Conservation (phyloP, 2,797 vertebrate species). For the Manis crassicaudata region DNA sequence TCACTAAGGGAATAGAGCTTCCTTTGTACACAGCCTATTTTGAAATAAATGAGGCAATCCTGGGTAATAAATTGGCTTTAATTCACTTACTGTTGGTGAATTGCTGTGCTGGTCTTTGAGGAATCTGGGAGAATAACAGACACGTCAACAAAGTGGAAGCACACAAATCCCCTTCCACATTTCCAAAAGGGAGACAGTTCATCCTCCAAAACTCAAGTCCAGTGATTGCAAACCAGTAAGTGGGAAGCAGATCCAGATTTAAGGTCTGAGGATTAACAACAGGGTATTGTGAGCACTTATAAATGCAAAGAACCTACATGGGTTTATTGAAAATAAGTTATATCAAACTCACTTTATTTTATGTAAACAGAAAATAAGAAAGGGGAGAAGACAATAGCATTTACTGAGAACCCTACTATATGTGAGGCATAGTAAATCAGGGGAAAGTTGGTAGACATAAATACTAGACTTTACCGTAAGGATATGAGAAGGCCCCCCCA, state of each 20-base stretch:
- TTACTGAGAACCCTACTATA: not conserved
- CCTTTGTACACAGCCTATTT: not conserved
- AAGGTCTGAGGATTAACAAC: not conserved
- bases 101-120: not conserved
- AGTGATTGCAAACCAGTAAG: not conserved
- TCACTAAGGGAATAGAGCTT: not conserved
- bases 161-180: not conserved
- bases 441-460: not conserved
- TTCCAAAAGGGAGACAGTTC: not conserved
- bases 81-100: not conserved
- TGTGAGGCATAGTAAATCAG: not conserved
- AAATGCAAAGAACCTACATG: not conserved
- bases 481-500: not conserved
- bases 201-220: not conserved
- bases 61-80: conserved; percentile 1
- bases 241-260: not conserved
- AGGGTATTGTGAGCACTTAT: not conserved
- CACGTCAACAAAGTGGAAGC: not conserved
- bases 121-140: not conserved
- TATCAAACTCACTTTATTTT: not conserved
- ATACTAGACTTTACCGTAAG: not conserved
- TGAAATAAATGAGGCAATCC: conserved; percentile 34
- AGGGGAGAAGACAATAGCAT: not conserved
- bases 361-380: not conserved
- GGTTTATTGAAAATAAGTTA: not conserved